Base-by-base conservation (phyloP, 2,888 invertebrate genomes). In the Endotricha flammealis region DNA sequence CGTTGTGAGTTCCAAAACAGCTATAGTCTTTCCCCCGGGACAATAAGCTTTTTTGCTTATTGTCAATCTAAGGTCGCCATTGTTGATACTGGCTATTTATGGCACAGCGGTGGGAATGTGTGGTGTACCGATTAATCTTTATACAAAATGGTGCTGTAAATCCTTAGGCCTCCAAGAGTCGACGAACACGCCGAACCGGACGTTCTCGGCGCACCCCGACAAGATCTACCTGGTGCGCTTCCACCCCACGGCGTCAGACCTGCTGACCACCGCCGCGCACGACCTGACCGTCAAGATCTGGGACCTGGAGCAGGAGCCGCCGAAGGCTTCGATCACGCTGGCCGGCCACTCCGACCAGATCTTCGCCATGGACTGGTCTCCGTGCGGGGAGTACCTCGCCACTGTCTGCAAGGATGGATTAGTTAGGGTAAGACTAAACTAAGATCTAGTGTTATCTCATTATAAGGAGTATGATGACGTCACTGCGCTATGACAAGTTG, bases 321-420 rank as follows among this genome's bases (percentile, higher is more conserved):
- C 85, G 0, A 50, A 44, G 0, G 57, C 68, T 0, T 62, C 56
- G 46, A 90, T 94, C 42, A 88, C 89, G 1, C 72, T 96, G 3
- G 89, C 89, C 7, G 94, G 81, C 0, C 96, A 96, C 56, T 91
- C 91, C 0, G 96, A 96, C 59, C 96, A 96, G 81, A 95, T 98
- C 66, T 96, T 97, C 55, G 93, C 95, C 39, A 88, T 96, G 53
- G 93, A 95, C 2, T 99, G 98, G 98, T 97, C 97, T 39, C 94
- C 95, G 0, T 95, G 95, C 63, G 98, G 98, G 1, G 90, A 90
- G 16, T 91, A 91, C 53, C 89, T 96, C 44, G 95, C 97, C 7
- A 96, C 95, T 0, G 92, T 96, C 0, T 95, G 96, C 75, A 96
- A 95, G 65, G 98, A 98, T 78, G 93, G 95, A 16, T 91, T 93